Conservation (phyloP, 2,888 invertebrate genomes). For the Aplocera efformata region DNA sequence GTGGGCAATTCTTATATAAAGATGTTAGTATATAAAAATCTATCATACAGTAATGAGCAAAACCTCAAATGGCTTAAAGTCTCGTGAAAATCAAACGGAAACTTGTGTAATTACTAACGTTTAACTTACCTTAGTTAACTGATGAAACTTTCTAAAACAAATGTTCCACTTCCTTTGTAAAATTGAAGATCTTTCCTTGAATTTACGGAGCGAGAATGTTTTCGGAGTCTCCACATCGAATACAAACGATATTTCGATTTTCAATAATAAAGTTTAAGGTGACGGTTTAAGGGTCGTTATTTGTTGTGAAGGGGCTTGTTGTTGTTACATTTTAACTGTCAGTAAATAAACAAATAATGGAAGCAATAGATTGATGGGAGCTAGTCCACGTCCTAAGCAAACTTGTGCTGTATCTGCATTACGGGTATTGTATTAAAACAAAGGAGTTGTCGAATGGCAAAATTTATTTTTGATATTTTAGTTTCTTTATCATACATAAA, state of each 20-base stretch:
- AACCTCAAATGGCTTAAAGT: conserved; percentile 10
- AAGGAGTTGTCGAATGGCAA: conserved; percentile 40
- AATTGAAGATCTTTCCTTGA: conserved; percentile 45
- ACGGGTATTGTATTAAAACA: conserved; percentile 46
- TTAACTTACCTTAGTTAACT: conserved; percentile 28
- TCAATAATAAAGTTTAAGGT: conserved; percentile 36
- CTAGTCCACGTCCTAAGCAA: conserved; percentile 68
- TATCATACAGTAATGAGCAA: conserved; percentile 18
- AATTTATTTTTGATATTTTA: conserved; percentile 52
- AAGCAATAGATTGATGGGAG: conserved; percentile 64
- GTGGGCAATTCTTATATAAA: no score
- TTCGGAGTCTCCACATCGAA: conserved; percentile 41
- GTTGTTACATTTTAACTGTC: conserved; percentile 47
- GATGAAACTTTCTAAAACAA: conserved; percentile 38
- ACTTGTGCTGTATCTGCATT: conserved; percentile 60
- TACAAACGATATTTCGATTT: conserved; percentile 20
- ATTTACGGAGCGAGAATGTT: conserved; percentile 45
- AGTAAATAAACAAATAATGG: conserved; percentile 63
- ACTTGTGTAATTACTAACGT: conserved; percentile 27
- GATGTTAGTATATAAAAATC: no score
- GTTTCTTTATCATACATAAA: conserved; percentile 46
- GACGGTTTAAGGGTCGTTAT: conserved; percentile 38
- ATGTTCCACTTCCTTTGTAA: conserved; percentile 44
- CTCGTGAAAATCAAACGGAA: conserved; percentile 13
- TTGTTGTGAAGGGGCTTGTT: conserved; percentile 26